Evolutionary conservation across 2,888 invertebrate species (phyloP), one percentile per base, ranked within the genome.

Genomic region (Pelosia muscerda): DNA sequence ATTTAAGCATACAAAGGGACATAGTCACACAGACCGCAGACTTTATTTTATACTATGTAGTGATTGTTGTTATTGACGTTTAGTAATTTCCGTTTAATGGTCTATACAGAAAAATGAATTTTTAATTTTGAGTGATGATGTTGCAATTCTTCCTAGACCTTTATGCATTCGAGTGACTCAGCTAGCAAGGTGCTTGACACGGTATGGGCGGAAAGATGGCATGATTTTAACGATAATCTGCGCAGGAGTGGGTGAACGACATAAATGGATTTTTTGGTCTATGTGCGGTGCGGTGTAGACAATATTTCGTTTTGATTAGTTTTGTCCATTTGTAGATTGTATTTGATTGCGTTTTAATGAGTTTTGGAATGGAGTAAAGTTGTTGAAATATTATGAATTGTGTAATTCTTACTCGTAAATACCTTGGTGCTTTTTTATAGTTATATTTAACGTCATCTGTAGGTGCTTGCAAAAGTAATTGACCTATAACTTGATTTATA

Each of bases 261-360:
- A 13, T 28, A 42, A 25, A 42, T 49, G 28, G 42, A 11, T 28
- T 26, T 53, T 42, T 49, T n/a, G 49, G 22, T 0, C 13, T 28
- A 28, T 53, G 23, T 38, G 59, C 25, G 38, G 15, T 59, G 38
- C 19, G 25, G 15, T 3, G 38, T 38, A n/a, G 57, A 31, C 19
- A 10, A 23, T 25, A 22, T 38, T 22, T 61, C 13, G 61, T 26
- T 53, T n/a, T 49, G 61, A 53, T 62, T 62, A 49, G 8, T 15
- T 62, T 28, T 62, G n/a, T 19, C 61, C 59, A 59, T 62, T 49
- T n/a, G 61, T n/a, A 28, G 28, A 53, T 22, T 13, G 10, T 28
- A 28, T 62, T 10, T 28, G n/a, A 53, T 28, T 62, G 13, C 13
- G 49, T 10, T 23, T 25, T 49, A 42, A 42, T 49, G 11, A 26